Percentiles rank a stretch among this genome's conserved stretches.
phyloP scores from a whole-genome alignment of 1,140 invertebrate species.

The Cotesia typhae region DNA sequence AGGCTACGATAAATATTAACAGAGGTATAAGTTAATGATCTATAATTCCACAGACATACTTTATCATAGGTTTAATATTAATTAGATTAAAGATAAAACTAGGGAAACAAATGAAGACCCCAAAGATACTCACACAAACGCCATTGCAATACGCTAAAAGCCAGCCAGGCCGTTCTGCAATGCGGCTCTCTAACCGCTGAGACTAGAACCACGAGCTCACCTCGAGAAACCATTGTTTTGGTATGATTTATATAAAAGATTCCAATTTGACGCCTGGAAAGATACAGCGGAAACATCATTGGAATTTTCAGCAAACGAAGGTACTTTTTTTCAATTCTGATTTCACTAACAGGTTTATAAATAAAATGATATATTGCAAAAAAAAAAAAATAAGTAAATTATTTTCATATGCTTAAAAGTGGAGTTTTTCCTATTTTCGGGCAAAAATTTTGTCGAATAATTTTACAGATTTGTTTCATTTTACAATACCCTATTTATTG shows the following conservation, averaged over 20 bases:
- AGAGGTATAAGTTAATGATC: background rate
- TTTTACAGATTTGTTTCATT: no score
- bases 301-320: background rate
- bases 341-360: no score
- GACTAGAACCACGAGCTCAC: slow-evolving; percentile 42
- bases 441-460: no score
- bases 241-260: slow-evolving; percentile 51
- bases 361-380: no score
- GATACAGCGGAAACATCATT: slow-evolving; percentile 41
- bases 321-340: background rate
- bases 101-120: slow-evolving; percentile 16
- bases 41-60: slow-evolving; percentile 23
- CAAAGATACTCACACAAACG: slow-evolving; percentile 16
- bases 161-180: slow-evolving; percentile 40
- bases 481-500: no score
- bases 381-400: no score
- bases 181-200: slow-evolving; percentile 48
- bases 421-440: no score
- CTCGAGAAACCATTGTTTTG: slow-evolving; percentile 46
- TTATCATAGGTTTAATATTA: slow-evolving; percentile 44
- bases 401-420: no score
- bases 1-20: no score
- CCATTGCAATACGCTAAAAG: slow-evolving; percentile 28
- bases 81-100: slow-evolving; percentile 33
- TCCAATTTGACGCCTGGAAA: slow-evolving; percentile 46